Percentiles rank a stretch among this genome's conserved stretches.
Conservation (phyloP, 1,140 invertebrate species). For the Nephotettix cincticeps region DNA sequence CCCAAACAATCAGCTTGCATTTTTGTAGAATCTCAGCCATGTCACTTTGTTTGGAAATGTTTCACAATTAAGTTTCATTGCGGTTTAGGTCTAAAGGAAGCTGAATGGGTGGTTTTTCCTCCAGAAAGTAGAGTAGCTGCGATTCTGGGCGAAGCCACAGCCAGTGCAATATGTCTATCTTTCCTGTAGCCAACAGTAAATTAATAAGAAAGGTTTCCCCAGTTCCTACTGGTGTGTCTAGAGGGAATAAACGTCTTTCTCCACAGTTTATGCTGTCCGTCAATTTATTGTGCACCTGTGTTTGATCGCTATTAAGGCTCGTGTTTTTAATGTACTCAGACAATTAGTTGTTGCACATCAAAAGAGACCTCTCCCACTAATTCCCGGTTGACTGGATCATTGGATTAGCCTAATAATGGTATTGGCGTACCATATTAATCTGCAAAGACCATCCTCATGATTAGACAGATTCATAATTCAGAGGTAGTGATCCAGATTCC, state of each 20-base stretch:
- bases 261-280: too few species aligned
- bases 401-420: too few species aligned
- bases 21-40: constrained; percentile 36
- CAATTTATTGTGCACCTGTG: too few species aligned
- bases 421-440: too few species aligned
- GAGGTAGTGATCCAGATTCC: too few species aligned
- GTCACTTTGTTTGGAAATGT: constrained; percentile 37
- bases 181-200: constrained; percentile 39
- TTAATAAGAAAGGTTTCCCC: constrained; percentile 47
- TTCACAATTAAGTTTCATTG: constrained; percentile 34
- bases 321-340: too few species aligned
- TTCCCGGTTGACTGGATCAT: too few species aligned
- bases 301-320: too few species aligned
- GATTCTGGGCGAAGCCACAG: constrained; percentile 50
- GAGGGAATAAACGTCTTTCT: constrained; percentile 34
- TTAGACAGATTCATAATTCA: too few species aligned
- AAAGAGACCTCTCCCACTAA: too few species aligned
- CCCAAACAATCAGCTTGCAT: constrained; percentile 45
- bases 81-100: constrained; percentile 36
- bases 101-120: constrained; percentile 47
- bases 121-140: constrained; percentile 40
- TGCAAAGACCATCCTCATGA: too few species aligned
- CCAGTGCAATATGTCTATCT: constrained; percentile 41
- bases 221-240: constrained; percentile 43
- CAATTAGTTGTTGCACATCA: too few species aligned